Conservation (phyloP, 2,888 invertebrate genomes). For the Drosophila pseudotalamancana region DNA sequence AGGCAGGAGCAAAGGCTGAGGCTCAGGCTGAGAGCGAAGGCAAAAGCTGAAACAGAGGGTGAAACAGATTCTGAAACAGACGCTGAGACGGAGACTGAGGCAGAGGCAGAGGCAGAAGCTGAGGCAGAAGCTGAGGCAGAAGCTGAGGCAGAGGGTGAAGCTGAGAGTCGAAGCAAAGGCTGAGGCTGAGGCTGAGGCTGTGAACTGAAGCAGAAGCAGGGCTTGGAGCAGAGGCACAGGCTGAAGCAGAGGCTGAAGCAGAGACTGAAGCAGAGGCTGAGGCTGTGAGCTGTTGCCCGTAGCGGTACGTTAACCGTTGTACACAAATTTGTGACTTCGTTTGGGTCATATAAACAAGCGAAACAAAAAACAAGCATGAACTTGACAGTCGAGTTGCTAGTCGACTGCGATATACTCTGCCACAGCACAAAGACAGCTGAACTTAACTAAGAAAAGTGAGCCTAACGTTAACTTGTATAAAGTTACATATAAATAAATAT, state of each 20-base stretch:
- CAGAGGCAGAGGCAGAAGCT: not conserved
- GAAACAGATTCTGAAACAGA: not conserved
- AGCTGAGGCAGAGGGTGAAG: too few relatives aligned
- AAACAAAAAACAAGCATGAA: too few relatives aligned
- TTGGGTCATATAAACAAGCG: slow-evolving; percentile 37
- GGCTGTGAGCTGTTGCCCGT: slow-evolving; percentile 2
- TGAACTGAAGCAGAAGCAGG: not conserved
- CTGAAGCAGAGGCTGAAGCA: not conserved
- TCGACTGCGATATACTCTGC: too few relatives aligned
- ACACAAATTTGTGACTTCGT: slow-evolving; percentile 57
- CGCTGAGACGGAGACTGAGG: not conserved
- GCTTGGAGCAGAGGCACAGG: not conserved
- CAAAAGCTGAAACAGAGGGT: too few relatives aligned
- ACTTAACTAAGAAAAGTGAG: too few relatives aligned
- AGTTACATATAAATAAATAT: too few relatives aligned
- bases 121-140: not conserved
- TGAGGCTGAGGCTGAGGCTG: not conserved
- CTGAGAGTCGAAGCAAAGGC: not conserved
- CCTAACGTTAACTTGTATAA: too few relatives aligned
- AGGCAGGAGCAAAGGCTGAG: too few relatives aligned
- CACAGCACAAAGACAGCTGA: too few relatives aligned
- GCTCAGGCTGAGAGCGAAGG: not conserved
- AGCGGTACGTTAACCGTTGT: slow-evolving; percentile 32
- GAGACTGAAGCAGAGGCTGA: not conserved
- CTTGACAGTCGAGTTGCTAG: too few relatives aligned